These are phyloP conservation scores for Arnoldichthys spilopterus DNA, from an alignment of 2,797 vertebrate genomes.

Conservation along the genomic window DNA sequence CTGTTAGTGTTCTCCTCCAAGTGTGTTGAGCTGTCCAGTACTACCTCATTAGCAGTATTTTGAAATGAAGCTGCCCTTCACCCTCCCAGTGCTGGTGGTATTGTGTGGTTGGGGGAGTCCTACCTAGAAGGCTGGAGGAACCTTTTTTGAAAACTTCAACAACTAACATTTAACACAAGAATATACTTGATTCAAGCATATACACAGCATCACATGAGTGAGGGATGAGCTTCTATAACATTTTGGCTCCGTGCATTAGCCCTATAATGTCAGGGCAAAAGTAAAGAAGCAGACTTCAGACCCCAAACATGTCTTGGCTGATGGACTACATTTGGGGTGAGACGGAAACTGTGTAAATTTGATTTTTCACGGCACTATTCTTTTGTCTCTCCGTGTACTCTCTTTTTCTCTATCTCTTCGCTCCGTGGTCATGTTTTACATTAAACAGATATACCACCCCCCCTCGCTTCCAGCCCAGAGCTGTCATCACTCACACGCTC, in stretches of 20 bases:
- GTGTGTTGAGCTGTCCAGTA: too few species aligned
- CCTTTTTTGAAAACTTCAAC: too few species aligned
- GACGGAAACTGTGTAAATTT: neutral
- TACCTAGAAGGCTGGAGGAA: too few species aligned
- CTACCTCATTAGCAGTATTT: too few species aligned
- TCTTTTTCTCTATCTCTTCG: neutral
- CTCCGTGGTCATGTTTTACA: conserved; percentile 69
- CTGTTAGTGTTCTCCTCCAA: too few species aligned
- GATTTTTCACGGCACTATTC: neutral
- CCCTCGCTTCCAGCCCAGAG: conserved; percentile 52
- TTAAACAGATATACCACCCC: conserved; percentile 70
- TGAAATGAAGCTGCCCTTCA: too few species aligned
- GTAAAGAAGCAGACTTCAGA: neutral
- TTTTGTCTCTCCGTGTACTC: neutral
- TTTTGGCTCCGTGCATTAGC: too few species aligned
- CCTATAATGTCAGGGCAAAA: neutral
- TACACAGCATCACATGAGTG: too few species aligned
- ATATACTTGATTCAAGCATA: too few species aligned
- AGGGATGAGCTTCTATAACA: neutral
- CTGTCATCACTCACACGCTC: conserved; percentile 67
- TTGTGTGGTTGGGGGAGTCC: too few species aligned
- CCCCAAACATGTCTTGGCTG: neutral
- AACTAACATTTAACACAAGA: too few species aligned
- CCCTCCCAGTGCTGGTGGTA: too few species aligned
- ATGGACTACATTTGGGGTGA: neutral